Percentiles rank a stretch among this genome's conserved stretches.
phyloP scores from a whole-genome alignment of 2,113 vertebrate genomes.

The Pedionomus torquatus region DNA sequence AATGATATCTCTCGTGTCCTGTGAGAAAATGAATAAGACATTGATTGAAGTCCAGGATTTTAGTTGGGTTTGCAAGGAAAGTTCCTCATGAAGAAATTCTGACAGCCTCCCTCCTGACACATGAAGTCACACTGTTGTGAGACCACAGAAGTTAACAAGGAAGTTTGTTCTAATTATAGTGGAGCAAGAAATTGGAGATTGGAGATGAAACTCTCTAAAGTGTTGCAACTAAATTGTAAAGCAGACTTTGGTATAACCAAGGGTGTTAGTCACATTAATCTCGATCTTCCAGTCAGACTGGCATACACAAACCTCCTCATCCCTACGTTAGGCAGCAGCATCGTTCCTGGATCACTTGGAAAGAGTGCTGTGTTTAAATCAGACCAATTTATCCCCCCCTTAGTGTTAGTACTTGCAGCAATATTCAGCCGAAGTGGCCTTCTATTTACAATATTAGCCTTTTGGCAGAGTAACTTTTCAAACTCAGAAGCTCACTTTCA shows the following conservation, averaged over 20 bases:
- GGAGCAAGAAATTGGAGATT: not conserved
- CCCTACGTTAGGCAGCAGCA: not conserved
- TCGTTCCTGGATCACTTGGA: not conserved
- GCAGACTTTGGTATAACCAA: not conserved
- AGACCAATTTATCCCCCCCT: not conserved
- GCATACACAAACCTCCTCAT: not conserved
- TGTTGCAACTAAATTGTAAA: not conserved
- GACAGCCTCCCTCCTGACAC: not conserved
- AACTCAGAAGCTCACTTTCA: not conserved
- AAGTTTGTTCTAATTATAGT: constrained; percentile 12
- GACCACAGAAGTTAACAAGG: not conserved
- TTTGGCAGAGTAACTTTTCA: not conserved
- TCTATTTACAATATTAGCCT: not conserved
- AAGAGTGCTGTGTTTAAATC: not conserved
- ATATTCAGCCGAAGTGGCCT: not conserved
- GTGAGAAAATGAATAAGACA: not conserved
- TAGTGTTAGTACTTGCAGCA: not conserved
- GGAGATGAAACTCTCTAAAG: not conserved
- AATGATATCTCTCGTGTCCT: not conserved
- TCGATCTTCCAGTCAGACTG: not conserved
- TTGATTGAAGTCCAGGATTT: not conserved
- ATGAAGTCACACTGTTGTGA: not conserved
- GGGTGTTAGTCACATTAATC: not conserved
- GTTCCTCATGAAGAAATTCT: constrained; percentile 5
- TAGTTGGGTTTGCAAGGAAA: not conserved